These are phyloP conservation scores for Cenopis cana DNA, from an alignment of 2,888 invertebrate genomes.

Conservation along the genomic window DNA sequence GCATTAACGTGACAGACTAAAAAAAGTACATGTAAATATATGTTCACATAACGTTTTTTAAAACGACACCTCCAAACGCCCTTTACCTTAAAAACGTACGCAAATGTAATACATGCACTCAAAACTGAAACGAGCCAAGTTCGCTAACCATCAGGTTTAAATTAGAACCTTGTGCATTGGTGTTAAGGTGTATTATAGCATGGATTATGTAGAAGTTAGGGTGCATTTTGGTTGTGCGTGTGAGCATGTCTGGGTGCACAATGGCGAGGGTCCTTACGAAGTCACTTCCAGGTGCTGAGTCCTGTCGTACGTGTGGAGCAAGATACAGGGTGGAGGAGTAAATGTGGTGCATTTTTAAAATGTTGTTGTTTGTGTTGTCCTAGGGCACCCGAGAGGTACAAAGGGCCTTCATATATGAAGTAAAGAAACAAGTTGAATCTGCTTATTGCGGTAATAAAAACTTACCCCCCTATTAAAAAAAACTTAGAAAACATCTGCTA, in stretches of 20 bases:
- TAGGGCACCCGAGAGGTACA: too few relatives aligned
- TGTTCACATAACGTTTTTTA: slow-evolving; percentile 9
- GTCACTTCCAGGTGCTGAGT: slow-evolving; percentile 54
- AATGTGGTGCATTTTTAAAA: too few relatives aligned
- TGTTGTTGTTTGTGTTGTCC: too few relatives aligned
- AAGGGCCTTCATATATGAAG: too few relatives aligned
- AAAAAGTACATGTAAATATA: background rate
- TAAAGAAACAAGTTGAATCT: too few relatives aligned
- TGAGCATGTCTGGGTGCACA: slow-evolving; percentile 37
- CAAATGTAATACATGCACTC: slow-evolving; percentile 27
- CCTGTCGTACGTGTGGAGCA: slow-evolving; percentile 50
- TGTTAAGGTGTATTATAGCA: background rate
- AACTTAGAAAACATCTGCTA: too few relatives aligned
- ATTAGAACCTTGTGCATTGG: background rate
- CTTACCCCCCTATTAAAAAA: too few relatives aligned
- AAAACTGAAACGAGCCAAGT: background rate
- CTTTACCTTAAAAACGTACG: slow-evolving; percentile 41
- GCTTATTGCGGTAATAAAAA: too few relatives aligned
- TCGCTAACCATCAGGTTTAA: background rate
- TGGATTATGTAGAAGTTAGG: background rate
- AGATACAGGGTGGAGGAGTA: slow-evolving; percentile 38
- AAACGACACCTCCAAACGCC: slow-evolving; percentile 37
- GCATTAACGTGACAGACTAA: slow-evolving; percentile 9
- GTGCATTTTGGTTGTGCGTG: background rate
- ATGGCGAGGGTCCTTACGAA: slow-evolving; percentile 40